These are phyloP conservation scores for Vireo griseus DNA, from an alignment of 2,797 vertebrate species.

Conservation along the genomic window DNA sequence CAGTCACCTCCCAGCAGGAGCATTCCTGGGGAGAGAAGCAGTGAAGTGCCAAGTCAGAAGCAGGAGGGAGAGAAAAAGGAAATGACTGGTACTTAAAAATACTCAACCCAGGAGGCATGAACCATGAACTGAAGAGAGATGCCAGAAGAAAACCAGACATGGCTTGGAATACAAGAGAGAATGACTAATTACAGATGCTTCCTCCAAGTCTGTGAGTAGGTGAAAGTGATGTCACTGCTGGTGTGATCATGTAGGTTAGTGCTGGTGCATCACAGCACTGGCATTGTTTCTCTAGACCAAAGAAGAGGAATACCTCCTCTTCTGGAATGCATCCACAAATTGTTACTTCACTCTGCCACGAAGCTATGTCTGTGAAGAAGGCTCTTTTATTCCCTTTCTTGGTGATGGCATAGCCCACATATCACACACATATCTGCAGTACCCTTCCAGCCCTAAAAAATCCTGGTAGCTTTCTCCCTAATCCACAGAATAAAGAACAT, in stretches of 20 bases:
- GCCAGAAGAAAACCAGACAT: not conserved
- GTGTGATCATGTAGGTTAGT: not conserved
- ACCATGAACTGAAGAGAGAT: not conserved
- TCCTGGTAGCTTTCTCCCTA: not conserved
- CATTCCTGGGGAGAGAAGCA: not conserved
- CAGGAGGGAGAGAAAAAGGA: not conserved
- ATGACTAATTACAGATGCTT: not conserved
- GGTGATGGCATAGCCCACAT: not conserved
- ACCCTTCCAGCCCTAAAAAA: not conserved
- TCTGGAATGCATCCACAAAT: not conserved
- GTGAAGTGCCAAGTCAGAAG: not conserved
- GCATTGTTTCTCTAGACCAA: not conserved
- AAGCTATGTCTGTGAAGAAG: not conserved
- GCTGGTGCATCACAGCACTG: not conserved
- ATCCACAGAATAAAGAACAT: not conserved
- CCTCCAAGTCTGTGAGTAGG: not conserved
- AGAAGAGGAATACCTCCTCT: not conserved
- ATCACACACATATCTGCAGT: not conserved
- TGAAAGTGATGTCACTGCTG: not conserved
- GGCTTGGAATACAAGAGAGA: not conserved
- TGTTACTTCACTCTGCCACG: not conserved
- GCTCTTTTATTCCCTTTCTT: not conserved
- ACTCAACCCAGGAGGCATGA: not conserved
- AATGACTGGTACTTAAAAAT: not conserved
- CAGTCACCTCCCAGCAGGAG: not conserved